phyloP scores from a whole-genome alignment of 2,888 invertebrate genomes.

The Hymenopus coronatus region DNA sequence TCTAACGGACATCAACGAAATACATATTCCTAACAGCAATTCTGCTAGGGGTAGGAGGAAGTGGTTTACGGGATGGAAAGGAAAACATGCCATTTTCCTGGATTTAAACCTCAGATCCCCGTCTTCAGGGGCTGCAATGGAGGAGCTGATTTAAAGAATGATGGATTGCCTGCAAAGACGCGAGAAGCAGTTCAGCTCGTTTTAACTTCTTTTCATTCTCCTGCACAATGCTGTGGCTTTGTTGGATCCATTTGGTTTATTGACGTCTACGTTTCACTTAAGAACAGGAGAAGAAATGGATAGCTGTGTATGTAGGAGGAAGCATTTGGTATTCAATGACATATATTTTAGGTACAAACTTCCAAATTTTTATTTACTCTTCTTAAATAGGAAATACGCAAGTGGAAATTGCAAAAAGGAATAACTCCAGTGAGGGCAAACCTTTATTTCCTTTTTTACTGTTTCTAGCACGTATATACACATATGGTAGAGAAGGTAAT shows the following conservation, averaged over 20 bases:
- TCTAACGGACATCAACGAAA: background rate
- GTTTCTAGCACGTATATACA: no score
- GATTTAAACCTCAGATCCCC: background rate
- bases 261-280: no score
- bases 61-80: background rate
- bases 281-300: no score
- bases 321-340: no score
- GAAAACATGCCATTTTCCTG: background rate
- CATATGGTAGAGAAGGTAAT: no score
- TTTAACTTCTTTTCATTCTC: background rate
- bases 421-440: no score
- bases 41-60: background rate
- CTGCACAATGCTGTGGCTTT: background rate
- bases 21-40: background rate
- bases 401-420: no score
- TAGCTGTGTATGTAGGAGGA: no score
- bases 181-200: background rate
- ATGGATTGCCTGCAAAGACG: background rate
- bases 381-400: no score
- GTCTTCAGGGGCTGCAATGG: background rate
- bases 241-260: background rate
- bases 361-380: no score
- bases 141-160: background rate
- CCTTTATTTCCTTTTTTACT: no score
- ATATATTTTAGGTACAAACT: no score